A percentile compares a stretch with the other conserved stretches of the same genome.
phyloP scores from a whole-genome alignment of 2,888 invertebrate species.

The Tetragonula carbonaria region DNA sequence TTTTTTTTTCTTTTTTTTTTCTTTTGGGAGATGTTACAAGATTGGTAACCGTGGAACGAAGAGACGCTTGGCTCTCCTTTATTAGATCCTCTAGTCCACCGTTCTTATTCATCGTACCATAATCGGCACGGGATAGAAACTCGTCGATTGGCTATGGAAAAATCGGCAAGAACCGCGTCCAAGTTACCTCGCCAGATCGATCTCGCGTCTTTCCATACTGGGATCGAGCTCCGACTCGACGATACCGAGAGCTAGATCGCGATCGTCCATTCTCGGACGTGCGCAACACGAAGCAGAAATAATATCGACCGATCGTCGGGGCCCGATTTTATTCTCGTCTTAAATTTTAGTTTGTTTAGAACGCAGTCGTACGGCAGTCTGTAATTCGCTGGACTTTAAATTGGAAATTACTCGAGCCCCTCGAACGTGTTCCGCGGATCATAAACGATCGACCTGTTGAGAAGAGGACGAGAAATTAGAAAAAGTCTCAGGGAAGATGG shows the following conservation, averaged over 20 bases:
- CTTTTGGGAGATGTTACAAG: neutral
- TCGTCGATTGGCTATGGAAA: constrained; percentile 22
- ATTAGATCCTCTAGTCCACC: neutral
- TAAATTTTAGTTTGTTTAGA: neutral
- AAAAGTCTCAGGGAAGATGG: constrained; percentile 23
- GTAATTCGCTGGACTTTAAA: neutral
- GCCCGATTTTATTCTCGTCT: neutral
- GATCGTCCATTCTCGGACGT: neutral
- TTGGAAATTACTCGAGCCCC: constrained; percentile 19
- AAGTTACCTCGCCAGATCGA: constrained; percentile 20
- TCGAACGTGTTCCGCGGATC: neutral
- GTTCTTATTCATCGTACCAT: neutral
- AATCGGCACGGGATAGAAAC: constrained; percentile 20
- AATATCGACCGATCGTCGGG: no score
- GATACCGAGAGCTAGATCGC: neutral
- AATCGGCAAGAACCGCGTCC: neutral
- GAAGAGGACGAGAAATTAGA: constrained; percentile 29
- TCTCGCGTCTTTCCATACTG: constrained; percentile 24
- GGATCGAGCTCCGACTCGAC: neutral
- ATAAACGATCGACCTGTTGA: constrained; percentile 41
- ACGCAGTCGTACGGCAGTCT: no score
- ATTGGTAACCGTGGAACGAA: neutral
- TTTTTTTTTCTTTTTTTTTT: constrained; percentile 8
- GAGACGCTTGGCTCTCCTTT: no score
- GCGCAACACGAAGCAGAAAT: neutral